Evolutionary conservation across 2,113 vertebrate species (phyloP).

Genomic region (Cephalopholis sonnerati): DNA sequence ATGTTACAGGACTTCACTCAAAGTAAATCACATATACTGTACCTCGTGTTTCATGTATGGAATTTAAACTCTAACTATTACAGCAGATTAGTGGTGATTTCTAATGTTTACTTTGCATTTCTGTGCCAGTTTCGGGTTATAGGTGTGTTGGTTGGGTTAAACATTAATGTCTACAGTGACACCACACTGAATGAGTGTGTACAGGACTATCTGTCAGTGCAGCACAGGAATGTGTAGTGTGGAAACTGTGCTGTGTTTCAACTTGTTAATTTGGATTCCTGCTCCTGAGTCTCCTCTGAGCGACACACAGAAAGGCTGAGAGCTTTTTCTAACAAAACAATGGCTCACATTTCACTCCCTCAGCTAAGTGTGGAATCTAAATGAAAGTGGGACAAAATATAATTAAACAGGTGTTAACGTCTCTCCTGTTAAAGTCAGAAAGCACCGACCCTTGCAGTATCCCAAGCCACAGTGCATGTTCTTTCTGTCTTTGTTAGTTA

Average conservation of each 20-base stretch:
- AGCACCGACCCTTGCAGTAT: not conserved
- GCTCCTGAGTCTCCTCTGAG: not conserved
- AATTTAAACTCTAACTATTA: not conserved
- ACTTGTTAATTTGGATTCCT: constrained; percentile 62
- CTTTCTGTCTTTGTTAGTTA: not conserved
- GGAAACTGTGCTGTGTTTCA: constrained; percentile 58
- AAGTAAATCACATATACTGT: not conserved
- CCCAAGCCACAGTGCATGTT: not conserved
- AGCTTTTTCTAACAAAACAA: too few relatives aligned
- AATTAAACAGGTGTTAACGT: not conserved
- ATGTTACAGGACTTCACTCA: not conserved
- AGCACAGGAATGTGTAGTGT: constrained; percentile 60
- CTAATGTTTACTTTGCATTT: not conserved
- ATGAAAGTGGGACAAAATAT: not conserved
- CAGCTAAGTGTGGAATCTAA: not conserved
- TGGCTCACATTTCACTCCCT: not conserved
- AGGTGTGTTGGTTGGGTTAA: not conserved
- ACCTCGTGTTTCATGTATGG: not conserved
- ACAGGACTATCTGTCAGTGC: not conserved
- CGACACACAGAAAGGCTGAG: not conserved
- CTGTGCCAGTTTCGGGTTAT: not conserved
- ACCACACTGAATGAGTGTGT: not conserved
- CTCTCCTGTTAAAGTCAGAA: not conserved
- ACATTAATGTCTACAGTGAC: not conserved
- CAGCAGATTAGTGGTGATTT: not conserved